These are phyloP conservation scores for Glareola pratincola DNA, from an alignment of 2,113 vertebrate genomes.

Conservation along the genomic window DNA sequence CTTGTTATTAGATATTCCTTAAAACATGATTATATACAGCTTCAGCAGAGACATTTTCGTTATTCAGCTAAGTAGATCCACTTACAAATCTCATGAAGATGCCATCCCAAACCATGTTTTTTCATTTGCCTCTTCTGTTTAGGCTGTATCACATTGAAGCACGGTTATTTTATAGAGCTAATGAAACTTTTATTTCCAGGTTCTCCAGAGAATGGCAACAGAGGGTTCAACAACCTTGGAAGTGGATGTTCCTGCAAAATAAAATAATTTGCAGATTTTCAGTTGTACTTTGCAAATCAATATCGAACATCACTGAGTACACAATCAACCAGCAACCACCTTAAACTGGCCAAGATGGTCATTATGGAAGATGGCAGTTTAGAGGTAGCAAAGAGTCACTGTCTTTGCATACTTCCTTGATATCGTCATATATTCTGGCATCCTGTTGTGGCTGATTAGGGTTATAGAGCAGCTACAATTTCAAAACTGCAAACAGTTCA, in stretches of 20 bases:
- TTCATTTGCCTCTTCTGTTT: background rate
- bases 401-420: background rate
- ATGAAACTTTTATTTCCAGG: background rate
- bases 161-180: background rate
- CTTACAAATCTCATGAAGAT: background rate
- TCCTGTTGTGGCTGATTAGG: background rate
- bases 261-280: background rate
- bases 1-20: background rate
- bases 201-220: background rate
- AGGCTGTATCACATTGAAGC: background rate
- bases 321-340: background rate
- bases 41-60: background rate
- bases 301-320: background rate
- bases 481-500: background rate
- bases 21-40: background rate
- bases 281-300: background rate
- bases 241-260: background rate
- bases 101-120: background rate
- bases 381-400: background rate
- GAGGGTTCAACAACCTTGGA: background rate
- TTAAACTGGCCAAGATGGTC: background rate
- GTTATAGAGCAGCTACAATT: background rate
- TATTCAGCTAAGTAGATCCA: background rate
- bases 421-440: background rate
- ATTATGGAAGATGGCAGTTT: background rate